These are phyloP conservation scores for Xanthia icteritia DNA, from an alignment of 2,888 invertebrate species.

Conservation along the genomic window DNA sequence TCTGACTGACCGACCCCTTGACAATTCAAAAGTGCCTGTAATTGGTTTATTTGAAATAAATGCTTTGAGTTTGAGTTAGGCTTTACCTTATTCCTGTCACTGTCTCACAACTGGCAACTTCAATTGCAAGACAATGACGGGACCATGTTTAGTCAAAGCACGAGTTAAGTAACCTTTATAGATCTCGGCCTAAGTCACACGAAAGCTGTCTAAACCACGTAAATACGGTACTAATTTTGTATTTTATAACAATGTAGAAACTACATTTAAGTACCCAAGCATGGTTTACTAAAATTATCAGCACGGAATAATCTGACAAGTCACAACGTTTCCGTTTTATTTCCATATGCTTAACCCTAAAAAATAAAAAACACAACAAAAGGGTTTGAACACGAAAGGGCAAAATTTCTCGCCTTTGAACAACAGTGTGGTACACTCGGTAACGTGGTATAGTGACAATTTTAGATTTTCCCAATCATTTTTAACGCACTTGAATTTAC, in stretches of 20 bases:
- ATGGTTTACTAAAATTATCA: constrained; percentile 32
- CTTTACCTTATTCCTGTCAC: not conserved
- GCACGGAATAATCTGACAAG: constrained; percentile 19
- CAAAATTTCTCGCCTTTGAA: constrained; percentile 38
- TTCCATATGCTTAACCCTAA: constrained; percentile 46
- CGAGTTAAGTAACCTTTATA: not conserved
- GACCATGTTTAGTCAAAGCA: not conserved
- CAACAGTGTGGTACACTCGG: constrained; percentile 18
- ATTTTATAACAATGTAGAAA: constrained; percentile 12
- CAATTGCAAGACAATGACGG: not conserved
- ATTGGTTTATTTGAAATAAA: too few relatives aligned
- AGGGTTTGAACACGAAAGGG: constrained; percentile 48
- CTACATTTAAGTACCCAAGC: constrained; percentile 11
- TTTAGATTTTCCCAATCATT: not conserved
- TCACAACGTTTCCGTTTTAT: constrained; percentile 46
- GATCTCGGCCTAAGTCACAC: not conserved
- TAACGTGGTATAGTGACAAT: not conserved
- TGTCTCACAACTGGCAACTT: not conserved
- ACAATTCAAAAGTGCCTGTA: too few relatives aligned
- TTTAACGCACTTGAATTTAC: not conserved
- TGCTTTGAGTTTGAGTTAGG: too few relatives aligned
- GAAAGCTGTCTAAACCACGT: not conserved
- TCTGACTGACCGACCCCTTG: too few relatives aligned
- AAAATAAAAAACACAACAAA: constrained; percentile 45
- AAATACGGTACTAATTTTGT: not conserved